Base-by-base conservation (phyloP, 2,113 vertebrate genomes). In the Bos javanicus region DNA sequence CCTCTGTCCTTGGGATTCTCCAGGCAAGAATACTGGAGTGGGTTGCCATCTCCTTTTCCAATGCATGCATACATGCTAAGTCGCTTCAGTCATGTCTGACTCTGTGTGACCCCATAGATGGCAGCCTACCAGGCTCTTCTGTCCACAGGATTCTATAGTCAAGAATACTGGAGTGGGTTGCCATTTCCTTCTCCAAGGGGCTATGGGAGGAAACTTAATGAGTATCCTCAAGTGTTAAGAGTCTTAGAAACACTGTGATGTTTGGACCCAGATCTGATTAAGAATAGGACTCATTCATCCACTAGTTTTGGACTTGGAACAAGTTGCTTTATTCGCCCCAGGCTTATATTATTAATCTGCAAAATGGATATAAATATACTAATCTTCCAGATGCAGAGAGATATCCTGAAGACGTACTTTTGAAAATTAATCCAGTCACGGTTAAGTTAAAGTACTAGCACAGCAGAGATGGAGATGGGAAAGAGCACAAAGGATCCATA, bases 201-300 rank as follows among this genome's bases (percentile, higher is more conserved):
- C 59, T 90, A 9, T 0, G 26, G 6, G 64, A 2, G 62, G 87
- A 95, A 46, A 5, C 14, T 50, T 52, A 84, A 7, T 81, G 80
- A 54, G 12, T 90, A 71, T 48, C 13, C 6, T 93, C 76, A n/a
- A 57, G 16, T 54, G 23, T 88, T 76, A 86, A 81, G 30, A 80
- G 28, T 91, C 54, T 92, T 62, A 84, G 26, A 94, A 93, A 71
- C 50, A 28, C 13, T 96, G 3, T 71, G 36, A 39, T 84, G 48
- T 93, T 91, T 90, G 52, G 21, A 78, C 43, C 9, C 26, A 87
- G 25, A 71, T 76, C 8, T 86, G 23, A 50, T 6, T 33, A 46
- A 17, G 5, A 89, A 39, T 43, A 48, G 10, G 48, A 14, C 43
- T 80, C 7, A 33, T n/a, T 87, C 17, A 30, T 83, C 13, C 12